These are phyloP conservation scores for Acronicta aceris DNA, from an alignment of 2,888 invertebrate genomes.

Conservation along the genomic window DNA sequence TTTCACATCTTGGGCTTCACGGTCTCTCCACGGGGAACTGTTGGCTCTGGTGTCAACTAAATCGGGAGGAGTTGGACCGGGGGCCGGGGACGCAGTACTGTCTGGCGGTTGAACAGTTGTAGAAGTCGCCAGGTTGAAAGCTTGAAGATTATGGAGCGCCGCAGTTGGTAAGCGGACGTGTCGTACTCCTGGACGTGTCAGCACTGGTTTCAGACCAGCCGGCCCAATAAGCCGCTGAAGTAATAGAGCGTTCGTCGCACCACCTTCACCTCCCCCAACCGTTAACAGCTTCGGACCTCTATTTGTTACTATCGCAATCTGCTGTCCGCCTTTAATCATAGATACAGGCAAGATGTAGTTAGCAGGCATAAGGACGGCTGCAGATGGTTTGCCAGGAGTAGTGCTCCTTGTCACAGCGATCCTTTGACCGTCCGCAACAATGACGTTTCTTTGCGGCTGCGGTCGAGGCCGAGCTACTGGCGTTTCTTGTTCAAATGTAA, in stretches of 20 bases:
- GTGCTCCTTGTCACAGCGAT: slow-evolving; percentile 90
- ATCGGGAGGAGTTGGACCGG: slow-evolving; percentile 78
- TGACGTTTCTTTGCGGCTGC: slow-evolving; percentile 87
- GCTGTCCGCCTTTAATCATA: slow-evolving; percentile 92
- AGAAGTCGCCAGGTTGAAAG: slow-evolving; percentile 77
- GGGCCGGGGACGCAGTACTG: slow-evolving; percentile 73
- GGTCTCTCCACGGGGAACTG: slow-evolving; percentile 80
- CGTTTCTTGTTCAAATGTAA: slow-evolving; percentile 84
- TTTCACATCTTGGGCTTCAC: slow-evolving; percentile 71
- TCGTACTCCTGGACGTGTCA: slow-evolving; percentile 89
- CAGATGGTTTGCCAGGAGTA: slow-evolving; percentile 90
- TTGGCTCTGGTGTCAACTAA: slow-evolving; percentile 77
- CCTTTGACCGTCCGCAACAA: slow-evolving; percentile 91
- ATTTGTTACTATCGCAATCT: slow-evolving; percentile 92
- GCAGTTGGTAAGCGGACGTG: slow-evolving; percentile 84
- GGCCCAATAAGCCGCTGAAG: slow-evolving; percentile 92
- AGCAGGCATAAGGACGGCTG: slow-evolving; percentile 92
- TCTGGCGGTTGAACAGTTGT: slow-evolving; percentile 76
- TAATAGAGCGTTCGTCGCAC: slow-evolving; percentile 90
- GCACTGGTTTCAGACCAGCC: slow-evolving; percentile 87
- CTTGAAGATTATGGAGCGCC: slow-evolving; percentile 82
- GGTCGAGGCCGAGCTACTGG: slow-evolving; percentile 72
- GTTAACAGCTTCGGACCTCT: slow-evolving; percentile 89
- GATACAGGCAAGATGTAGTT: slow-evolving; percentile 93
- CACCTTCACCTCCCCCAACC: slow-evolving; percentile 82